phyloP scores from a whole-genome alignment of 2,888 invertebrate genomes.

The Agriopis aurantiaria region DNA sequence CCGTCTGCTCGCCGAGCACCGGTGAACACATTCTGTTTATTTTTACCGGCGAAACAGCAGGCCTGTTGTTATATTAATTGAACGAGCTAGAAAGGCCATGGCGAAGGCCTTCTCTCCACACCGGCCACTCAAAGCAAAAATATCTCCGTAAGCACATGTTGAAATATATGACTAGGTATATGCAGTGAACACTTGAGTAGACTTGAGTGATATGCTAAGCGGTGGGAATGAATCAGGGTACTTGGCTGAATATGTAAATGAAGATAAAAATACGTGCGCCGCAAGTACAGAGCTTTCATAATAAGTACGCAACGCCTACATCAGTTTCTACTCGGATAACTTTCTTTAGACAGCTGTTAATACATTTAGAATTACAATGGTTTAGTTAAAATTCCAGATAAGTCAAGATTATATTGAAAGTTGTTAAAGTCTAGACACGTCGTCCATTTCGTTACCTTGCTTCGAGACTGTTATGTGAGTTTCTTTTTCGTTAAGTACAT shows the following conservation, averaged over 20 bases:
- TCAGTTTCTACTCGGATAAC: conserved; percentile 53
- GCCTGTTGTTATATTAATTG: conserved; percentile 62
- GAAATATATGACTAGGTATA: conserved; percentile 10
- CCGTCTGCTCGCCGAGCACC: conserved; percentile 63
- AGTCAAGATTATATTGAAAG: conserved; percentile 50
- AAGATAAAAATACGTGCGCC: conserved; percentile 38
- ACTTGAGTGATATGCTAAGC: conserved; percentile 28
- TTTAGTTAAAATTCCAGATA: conserved; percentile 64
- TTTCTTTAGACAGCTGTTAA: conserved; percentile 58
- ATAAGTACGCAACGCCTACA: conserved; percentile 42
- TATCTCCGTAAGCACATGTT: conserved; percentile 23
- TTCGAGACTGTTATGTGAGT: conserved; percentile 39
- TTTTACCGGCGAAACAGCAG: conserved; percentile 61
- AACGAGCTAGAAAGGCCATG: conserved; percentile 73
- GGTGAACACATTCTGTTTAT: conserved; percentile 68
- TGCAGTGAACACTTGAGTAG: conserved; percentile 20
- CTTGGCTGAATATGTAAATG: conserved; percentile 32
- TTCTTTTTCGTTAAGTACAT: conserved; percentile 45
- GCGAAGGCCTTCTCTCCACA: conserved; percentile 66
- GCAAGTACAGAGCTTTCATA: conserved; percentile 46
- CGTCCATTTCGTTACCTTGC: conserved; percentile 38
- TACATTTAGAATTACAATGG: conserved; percentile 57
- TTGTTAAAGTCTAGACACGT: conserved; percentile 58
- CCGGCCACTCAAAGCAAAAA: conserved; percentile 40
- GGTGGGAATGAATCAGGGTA: conserved; percentile 20